A percentile compares a stretch with the other conserved stretches of the same genome.
phyloP scores from a whole-genome alignment of 23 tunicate species.

The Pegea sp. region DNA sequence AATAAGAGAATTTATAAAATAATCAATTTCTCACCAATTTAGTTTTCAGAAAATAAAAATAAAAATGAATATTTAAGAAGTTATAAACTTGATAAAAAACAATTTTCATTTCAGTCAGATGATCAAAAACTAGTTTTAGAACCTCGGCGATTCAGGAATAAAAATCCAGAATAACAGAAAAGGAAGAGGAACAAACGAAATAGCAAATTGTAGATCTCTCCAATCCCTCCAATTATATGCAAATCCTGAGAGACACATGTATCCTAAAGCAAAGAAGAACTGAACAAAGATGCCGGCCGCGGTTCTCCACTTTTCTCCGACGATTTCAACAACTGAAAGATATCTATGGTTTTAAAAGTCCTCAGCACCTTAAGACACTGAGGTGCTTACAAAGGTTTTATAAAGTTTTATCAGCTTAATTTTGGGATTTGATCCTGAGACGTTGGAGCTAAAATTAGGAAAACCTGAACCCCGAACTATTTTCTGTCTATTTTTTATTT shows the following conservation, averaged over 20 bases:
- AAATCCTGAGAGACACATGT: conserved; percentile 76
- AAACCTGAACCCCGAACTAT: no score
- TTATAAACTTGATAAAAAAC: no score
- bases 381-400: no score
- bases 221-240: conserved; percentile 62
- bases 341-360: not conserved
- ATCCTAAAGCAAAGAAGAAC: conserved; percentile 78
- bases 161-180: conserved; percentile 53
- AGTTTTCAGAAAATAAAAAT: not conserved
- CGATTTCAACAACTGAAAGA: conserved; percentile 72
- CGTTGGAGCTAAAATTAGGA: not conserved
- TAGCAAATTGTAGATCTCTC: conserved; percentile 62
- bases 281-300: conserved; percentile 67
- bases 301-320: conserved; percentile 55
- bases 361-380: no score
- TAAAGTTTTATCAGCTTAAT: no score
- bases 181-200: conserved; percentile 62
- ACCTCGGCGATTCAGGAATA: conserved; percentile 97
- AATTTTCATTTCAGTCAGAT: no score
- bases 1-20: no score
- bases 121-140: not conserved
- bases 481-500: no score
- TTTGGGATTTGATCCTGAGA: no score
- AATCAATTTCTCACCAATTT: no score
- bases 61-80: not conserved